phyloP scores from a whole-genome alignment of 1,140 invertebrate species.

The Harlomillsia oculata region DNA sequence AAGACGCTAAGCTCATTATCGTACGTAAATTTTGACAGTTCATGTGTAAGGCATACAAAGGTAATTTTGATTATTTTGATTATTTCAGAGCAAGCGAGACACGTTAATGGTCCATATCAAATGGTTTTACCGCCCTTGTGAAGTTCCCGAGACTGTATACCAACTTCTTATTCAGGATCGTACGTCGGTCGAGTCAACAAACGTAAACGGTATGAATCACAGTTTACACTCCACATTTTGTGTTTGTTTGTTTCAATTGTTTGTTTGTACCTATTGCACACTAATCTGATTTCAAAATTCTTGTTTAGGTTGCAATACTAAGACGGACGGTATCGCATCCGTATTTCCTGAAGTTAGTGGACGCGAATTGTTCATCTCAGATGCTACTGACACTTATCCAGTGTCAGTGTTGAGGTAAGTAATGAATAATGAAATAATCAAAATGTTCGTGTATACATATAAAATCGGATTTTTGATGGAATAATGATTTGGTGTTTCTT shows the following conservation, averaged over 20 bases:
- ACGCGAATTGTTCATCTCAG: conserved; percentile 48
- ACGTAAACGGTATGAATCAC: not conserved
- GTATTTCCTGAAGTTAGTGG: conserved; percentile 42
- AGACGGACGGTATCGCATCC: conserved; percentile 17
- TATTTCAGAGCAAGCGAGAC: conserved; percentile 45
- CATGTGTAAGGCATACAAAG: too few relatives aligned
- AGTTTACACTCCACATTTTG: too few relatives aligned
- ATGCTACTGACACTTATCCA: conserved; percentile 47
- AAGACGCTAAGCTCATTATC: too few relatives aligned
- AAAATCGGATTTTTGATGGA: too few relatives aligned
- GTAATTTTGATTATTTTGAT: conserved; percentile 10
- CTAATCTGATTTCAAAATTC: too few relatives aligned
- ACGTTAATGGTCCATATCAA: conserved; percentile 46
- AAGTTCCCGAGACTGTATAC: conserved; percentile 47
- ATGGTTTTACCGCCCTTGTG: conserved; percentile 46
- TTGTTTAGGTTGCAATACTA: conserved; percentile 10
- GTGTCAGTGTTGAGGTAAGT: conserved; percentile 45
- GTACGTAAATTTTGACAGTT: too few relatives aligned
- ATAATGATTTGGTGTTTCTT: conserved; percentile 4
- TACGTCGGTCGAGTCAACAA: conserved; percentile 33
- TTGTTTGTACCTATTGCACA: too few relatives aligned
- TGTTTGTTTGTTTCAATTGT: too few relatives aligned
- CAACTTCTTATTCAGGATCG: conserved; percentile 47
- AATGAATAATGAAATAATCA: too few relatives aligned
- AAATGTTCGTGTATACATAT: not conserved